Evolutionary conservation across 2,797 vertebrate genomes (phyloP).

Genomic region (Cirrhinus mrigala): DNA sequence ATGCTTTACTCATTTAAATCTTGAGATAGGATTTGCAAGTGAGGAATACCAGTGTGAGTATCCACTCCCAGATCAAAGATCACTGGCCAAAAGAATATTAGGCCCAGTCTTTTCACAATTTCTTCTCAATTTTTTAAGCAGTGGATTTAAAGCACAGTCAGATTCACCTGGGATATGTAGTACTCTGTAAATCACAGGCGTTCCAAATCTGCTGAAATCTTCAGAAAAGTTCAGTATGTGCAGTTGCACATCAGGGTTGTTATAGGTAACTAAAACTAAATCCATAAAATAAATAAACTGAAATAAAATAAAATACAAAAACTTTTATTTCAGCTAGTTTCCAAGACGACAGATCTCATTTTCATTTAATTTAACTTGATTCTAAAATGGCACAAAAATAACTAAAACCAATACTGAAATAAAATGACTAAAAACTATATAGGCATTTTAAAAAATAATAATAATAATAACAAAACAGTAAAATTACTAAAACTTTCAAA

Average conservation of each 20-base stretch:
- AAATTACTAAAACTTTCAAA: neutral
- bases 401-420: neutral
- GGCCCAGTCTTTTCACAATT: neutral
- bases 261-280: neutral
- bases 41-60: neutral
- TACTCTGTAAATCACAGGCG: neutral
- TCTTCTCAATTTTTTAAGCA: neutral
- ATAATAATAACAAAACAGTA: neutral
- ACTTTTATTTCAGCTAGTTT: no score
- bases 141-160: neutral
- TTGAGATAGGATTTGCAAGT: neutral
- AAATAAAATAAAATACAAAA: neutral
- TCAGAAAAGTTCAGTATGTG: neutral
- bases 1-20: conserved; percentile 5
- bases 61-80: neutral
- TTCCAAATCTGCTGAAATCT: conserved; percentile 4
- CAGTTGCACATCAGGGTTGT: neutral
- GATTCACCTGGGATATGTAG: neutral
- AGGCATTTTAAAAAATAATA: neutral
- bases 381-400: neutral
- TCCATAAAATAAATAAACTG: neutral
- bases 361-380: neutral
- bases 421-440: neutral
- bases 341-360: neutral
- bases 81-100: neutral